phyloP scores from a whole-genome alignment of 2,113 vertebrate species.

The Stomatorhinus ivindoensis region DNA sequence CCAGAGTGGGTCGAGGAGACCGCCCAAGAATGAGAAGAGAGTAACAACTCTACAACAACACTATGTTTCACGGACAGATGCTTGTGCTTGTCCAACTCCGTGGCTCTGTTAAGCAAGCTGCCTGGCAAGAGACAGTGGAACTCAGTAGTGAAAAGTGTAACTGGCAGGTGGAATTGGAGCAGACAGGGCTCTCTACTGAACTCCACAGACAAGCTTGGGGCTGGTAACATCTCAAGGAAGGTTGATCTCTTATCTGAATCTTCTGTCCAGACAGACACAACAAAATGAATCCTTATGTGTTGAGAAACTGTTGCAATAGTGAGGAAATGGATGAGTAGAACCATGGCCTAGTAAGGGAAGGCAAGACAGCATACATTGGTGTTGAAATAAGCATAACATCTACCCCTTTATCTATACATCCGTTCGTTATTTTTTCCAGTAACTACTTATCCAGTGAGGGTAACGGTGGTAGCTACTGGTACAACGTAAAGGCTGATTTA shows the following conservation, averaged over 20 bases:
- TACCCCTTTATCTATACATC: not conserved
- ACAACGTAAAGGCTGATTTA: not conserved
- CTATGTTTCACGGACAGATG: not conserved
- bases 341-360: not conserved
- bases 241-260: not conserved
- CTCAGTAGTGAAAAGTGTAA: not conserved
- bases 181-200: not conserved
- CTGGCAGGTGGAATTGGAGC: not conserved
- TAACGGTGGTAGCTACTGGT: not conserved
- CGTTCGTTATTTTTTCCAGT: not conserved
- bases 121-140: not conserved
- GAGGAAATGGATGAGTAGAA: not conserved
- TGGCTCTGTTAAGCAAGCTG: not conserved
- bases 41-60: not conserved
- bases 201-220: not conserved
- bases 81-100: not conserved
- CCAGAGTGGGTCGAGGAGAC: not conserved
- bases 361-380: not conserved
- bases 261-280: not conserved
- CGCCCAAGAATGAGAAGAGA: no score
- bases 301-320: not conserved
- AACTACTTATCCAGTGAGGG: not conserved
- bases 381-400: not conserved
- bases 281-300: not conserved
- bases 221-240: not conserved